Evolutionary conservation across 30 jellyfish, hydroid and myxozoan genomes (phyloP).

Genomic region (Hydractinia symbiolongicarpus): DNA sequence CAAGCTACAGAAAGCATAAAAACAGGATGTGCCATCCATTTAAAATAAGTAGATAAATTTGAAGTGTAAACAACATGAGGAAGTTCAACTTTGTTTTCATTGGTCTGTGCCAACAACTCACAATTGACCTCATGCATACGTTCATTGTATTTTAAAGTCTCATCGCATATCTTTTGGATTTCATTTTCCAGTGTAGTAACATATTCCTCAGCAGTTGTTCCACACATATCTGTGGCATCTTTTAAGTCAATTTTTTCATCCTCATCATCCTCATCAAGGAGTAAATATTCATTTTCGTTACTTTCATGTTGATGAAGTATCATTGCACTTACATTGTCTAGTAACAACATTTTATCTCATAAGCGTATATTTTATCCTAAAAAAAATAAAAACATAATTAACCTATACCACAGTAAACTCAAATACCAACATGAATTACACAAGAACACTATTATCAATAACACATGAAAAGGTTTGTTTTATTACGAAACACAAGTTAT

Average conservation of each 20-base stretch:
- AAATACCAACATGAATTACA: no score
- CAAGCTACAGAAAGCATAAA: neutral
- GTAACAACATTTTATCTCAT: no score
- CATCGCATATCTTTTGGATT: slow-evolving; percentile 5
- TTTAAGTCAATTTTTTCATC: neutral
- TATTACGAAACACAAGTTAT: no score
- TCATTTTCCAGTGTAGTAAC: neutral
- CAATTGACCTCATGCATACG: neutral
- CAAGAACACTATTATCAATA: no score
- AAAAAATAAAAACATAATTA: no score
- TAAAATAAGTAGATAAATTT: neutral
- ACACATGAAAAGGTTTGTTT: no score
- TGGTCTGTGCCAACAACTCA: neutral
- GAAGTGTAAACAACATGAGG: neutral
- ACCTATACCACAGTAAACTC: no score
- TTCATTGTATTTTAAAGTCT: neutral
- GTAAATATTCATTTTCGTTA: neutral
- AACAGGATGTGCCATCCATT: neutral
- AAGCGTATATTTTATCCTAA: no score
- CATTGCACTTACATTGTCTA: no score
- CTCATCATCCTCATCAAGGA: neutral
- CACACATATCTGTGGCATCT: neutral
- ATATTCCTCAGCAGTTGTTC: neutral
- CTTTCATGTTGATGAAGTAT: no score
- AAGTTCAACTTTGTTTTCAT: neutral